Evolutionary conservation across 2,797 vertebrate species (phyloP).

Genomic region (Borostomias antarcticus): DNA sequence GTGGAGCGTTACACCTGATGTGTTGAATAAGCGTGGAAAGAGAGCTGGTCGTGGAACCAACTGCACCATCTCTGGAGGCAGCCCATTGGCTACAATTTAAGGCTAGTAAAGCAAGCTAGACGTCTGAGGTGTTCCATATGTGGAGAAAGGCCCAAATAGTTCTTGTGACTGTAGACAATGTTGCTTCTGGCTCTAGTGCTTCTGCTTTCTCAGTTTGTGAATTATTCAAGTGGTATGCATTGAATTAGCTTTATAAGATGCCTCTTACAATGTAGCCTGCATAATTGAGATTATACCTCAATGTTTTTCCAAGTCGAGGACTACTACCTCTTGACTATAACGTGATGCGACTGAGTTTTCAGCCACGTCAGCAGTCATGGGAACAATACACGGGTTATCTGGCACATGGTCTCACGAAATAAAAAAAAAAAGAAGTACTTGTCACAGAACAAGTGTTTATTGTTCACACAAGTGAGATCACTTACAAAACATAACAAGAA

Average conservation of each 20-base stretch:
- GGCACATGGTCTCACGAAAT: constrained; percentile 29
- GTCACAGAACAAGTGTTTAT: constrained; percentile 64
- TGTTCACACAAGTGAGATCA: constrained; percentile 54
- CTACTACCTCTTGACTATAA: too few relatives aligned
- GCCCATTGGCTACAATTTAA: constrained; percentile 54
- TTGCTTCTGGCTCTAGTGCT: constrained; percentile 54
- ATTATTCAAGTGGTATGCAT: constrained; percentile 49
- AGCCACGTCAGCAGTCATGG: too few relatives aligned
- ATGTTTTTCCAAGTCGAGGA: background rate
- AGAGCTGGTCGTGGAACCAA: constrained; percentile 54
- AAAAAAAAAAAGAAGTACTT: constrained; percentile 10
- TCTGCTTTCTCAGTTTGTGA: constrained; percentile 45
- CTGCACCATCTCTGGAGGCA: constrained; percentile 53
- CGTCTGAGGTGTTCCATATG: constrained; percentile 71
- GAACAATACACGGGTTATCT: background rate
- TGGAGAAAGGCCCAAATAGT: constrained; percentile 46
- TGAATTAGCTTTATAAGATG: constrained; percentile 4
- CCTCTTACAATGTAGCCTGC: too few relatives aligned
- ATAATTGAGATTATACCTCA: too few relatives aligned
- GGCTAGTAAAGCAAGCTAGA: constrained; percentile 66
- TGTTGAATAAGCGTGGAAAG: constrained; percentile 66
- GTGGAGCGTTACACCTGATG: constrained; percentile 70
- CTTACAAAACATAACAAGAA: constrained; percentile 45
- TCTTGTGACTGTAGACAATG: constrained; percentile 58
- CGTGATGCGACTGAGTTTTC: too few relatives aligned